Conservation (phyloP, 1,140 invertebrate genomes). For the Gerris buenoi region DNA sequence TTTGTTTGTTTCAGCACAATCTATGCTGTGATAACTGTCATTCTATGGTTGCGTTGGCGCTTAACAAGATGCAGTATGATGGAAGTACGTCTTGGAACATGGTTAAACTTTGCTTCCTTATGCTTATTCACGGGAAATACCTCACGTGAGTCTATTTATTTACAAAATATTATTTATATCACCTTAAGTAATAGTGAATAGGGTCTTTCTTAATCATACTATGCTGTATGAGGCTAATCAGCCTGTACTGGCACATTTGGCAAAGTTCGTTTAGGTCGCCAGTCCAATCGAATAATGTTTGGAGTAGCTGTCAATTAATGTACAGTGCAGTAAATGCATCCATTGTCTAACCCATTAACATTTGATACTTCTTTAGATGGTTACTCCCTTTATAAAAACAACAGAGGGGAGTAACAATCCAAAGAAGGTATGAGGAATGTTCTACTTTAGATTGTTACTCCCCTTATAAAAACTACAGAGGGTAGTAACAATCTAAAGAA, state of each 20-base stretch:
- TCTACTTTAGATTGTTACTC: too few relatives aligned
- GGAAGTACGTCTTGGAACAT: constrained; percentile 75
- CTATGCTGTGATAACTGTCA: constrained; percentile 97
- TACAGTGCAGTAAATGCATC: background rate
- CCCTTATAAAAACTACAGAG: too few relatives aligned
- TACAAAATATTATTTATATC: background rate
- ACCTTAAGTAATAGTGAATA: background rate
- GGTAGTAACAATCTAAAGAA: too few relatives aligned
- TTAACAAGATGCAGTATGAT: constrained; percentile 85
- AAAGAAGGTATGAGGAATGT: too few relatives aligned
- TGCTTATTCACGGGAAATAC: constrained; percentile 68
- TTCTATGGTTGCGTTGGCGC: constrained; percentile 85
- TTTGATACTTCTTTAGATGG: too few relatives aligned
- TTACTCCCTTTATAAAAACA: too few relatives aligned
- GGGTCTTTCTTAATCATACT: background rate
- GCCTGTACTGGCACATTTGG: background rate
- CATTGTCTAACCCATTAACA: too few relatives aligned
- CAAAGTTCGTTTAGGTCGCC: background rate
- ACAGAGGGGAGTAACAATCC: too few relatives aligned
- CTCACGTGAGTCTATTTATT: constrained; percentile 41
- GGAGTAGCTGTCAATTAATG: background rate
- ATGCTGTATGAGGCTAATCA: background rate
- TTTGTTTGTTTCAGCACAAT: constrained; percentile 83
- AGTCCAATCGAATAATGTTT: background rate
- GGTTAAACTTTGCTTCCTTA: constrained; percentile 69